Evolutionary conservation across 2,113 vertebrate genomes (phyloP).

Genomic region (Nansenia antarctica): DNA sequence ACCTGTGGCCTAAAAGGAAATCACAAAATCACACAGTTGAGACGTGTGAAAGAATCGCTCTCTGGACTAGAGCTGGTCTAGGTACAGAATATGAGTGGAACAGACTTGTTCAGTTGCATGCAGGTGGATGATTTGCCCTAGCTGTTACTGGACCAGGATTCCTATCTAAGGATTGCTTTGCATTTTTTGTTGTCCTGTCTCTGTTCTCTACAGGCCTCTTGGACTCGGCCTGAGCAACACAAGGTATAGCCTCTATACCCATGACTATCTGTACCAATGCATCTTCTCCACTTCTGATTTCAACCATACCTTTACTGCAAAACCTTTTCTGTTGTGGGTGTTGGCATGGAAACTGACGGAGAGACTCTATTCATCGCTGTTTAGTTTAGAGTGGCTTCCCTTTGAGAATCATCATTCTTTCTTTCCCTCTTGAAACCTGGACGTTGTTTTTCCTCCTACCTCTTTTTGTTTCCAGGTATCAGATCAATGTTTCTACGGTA

Average conservation of each 20-base stretch:
- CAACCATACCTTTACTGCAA: constrained; percentile 36
- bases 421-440: neutral
- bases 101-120: constrained; percentile 42
- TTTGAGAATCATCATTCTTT: neutral
- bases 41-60: too few species aligned
- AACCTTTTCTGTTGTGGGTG: constrained; percentile 10
- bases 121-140: constrained; percentile 30
- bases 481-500: neutral
- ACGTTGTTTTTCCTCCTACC: neutral
- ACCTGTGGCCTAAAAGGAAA: too few species aligned
- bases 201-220: constrained; percentile 97
- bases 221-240: constrained; percentile 98
- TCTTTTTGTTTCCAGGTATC: constrained; percentile 5
- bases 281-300: constrained; percentile 38
- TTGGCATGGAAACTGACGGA: constrained; percentile 27
- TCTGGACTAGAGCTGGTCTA: constrained; percentile 38
- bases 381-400: constrained; percentile 30
- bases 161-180: constrained; percentile 73
- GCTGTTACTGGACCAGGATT: constrained; percentile 55
- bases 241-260: constrained; percentile 90
- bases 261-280: constrained; percentile 68
- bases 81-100: constrained; percentile 25
- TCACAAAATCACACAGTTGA: too few species aligned
- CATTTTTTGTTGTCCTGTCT: constrained; percentile 88
- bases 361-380: constrained; percentile 22